phyloP scores from a whole-genome alignment of 2,113 vertebrate species.

The Stigmatopora argus region DNA sequence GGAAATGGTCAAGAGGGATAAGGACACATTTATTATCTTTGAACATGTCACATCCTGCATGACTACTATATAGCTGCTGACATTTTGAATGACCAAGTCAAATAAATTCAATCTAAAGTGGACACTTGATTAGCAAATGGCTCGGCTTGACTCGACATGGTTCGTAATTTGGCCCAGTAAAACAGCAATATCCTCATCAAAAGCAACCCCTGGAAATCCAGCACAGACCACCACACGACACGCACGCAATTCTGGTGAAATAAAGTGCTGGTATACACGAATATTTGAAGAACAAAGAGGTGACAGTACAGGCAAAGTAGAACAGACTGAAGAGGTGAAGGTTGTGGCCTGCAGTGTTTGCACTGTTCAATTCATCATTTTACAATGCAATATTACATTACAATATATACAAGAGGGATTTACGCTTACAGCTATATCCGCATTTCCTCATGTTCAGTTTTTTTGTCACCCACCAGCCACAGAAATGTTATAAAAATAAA shows the following conservation, averaged over 20 bases:
- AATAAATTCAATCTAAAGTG: constrained; percentile 39
- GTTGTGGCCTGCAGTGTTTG: constrained; percentile 56
- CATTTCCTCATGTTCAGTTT: constrained; percentile 53
- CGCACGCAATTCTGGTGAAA: constrained; percentile 57
- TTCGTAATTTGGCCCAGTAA: constrained; percentile 45
- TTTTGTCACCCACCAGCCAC: constrained; percentile 70
- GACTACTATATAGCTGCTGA: constrained; percentile 24
- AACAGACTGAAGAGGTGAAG: constrained; percentile 35
- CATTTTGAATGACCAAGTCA: constrained; percentile 40
- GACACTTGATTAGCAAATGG: constrained; percentile 21
- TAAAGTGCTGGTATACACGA: constrained; percentile 75
- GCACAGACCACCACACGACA: constrained; percentile 48
- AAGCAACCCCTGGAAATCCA: constrained; percentile 29
- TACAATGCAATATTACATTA: constrained; percentile 85
- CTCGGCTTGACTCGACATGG: constrained; percentile 25
- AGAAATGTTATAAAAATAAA: constrained; percentile 84
- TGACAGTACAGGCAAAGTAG: constrained; percentile 32
- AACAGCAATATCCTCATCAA: constrained; percentile 23
- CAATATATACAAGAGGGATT: constrained; percentile 81
- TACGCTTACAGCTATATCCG: constrained; percentile 69
- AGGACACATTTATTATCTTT: constrained; percentile 53
- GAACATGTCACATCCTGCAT: constrained; percentile 44
- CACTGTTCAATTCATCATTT: constrained; percentile 70
- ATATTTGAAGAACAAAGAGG: constrained; percentile 58
- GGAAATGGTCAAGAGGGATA: constrained; percentile 47